phyloP scores from a whole-genome alignment of 2,888 invertebrate species.

The Meloe dianella region DNA sequence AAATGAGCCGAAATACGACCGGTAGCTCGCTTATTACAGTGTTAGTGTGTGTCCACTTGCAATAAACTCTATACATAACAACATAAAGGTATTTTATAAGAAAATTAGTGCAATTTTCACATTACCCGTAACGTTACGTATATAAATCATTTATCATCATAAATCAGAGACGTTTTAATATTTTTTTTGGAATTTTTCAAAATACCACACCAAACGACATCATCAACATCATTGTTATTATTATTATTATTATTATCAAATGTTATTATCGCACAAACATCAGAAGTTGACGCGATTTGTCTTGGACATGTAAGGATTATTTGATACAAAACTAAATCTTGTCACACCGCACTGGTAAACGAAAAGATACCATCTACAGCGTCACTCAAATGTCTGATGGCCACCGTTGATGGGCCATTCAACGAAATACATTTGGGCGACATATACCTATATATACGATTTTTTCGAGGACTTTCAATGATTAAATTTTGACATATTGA shows the following conservation, averaged over 20 bases:
- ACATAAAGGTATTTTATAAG: slow-evolving; percentile 46
- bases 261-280: neutral
- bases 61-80: slow-evolving; percentile 40
- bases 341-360: slow-evolving; percentile 7
- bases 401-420: slow-evolving; percentile 1
- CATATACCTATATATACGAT: too few relatives aligned
- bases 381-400: slow-evolving; percentile 8
- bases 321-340: slow-evolving; percentile 8
- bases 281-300: slow-evolving; percentile 8
- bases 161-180: too few relatives aligned
- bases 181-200: neutral
- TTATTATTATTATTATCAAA: neutral
- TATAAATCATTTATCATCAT: slow-evolving; percentile 45
- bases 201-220: neutral
- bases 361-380: slow-evolving; percentile 8
- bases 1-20: slow-evolving; percentile 50
- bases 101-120: slow-evolving; percentile 56
- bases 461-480: neutral
- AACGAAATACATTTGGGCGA: neutral
- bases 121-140: slow-evolving; percentile 52
- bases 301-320: slow-evolving; percentile 11
- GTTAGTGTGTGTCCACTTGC: slow-evolving; percentile 39
- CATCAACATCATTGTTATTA: neutral
- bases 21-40: slow-evolving; percentile 55
- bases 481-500: neutral